These are phyloP conservation scores for Tenualosa thibaudeaui DNA, from an alignment of 2,797 vertebrate genomes.

Conservation along the genomic window DNA sequence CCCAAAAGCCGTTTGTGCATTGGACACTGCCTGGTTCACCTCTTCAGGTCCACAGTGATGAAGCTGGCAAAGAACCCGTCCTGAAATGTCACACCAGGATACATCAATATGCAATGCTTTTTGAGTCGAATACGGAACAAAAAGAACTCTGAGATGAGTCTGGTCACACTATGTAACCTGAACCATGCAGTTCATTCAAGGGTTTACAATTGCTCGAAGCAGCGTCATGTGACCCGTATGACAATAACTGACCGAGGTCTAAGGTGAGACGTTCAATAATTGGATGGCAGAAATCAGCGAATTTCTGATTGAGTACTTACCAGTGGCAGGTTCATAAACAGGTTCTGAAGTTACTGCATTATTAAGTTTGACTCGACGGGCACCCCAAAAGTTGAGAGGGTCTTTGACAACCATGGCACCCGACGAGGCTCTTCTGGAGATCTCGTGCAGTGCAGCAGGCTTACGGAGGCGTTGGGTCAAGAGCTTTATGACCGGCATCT, in stretches of 20 bases:
- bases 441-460: neutral
- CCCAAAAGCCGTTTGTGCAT: constrained; percentile 81
- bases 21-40: constrained; percentile 83
- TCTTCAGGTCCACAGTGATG: constrained; percentile 81
- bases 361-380: constrained; percentile 69
- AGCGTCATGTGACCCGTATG: neutral
- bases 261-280: neutral
- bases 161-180: no score
- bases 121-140: neutral
- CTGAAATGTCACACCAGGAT: constrained; percentile 61
- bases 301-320: constrained; percentile 55
- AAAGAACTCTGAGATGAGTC: no score
- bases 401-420: constrained; percentile 71
- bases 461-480: neutral
- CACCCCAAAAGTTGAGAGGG: constrained; percentile 89
- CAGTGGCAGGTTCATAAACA: constrained; percentile 90
- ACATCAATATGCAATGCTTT: neutral
- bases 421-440: constrained; percentile 69
- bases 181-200: neutral
- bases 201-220: neutral
- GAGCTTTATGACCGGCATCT: neutral
- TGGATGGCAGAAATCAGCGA: neutral
- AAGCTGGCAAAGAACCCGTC: constrained; percentile 84
- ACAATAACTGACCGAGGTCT: neutral
- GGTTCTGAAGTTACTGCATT: constrained; percentile 68